Conservation (phyloP, 2,113 vertebrate genomes). For the Dromiciops gliroides region DNA sequence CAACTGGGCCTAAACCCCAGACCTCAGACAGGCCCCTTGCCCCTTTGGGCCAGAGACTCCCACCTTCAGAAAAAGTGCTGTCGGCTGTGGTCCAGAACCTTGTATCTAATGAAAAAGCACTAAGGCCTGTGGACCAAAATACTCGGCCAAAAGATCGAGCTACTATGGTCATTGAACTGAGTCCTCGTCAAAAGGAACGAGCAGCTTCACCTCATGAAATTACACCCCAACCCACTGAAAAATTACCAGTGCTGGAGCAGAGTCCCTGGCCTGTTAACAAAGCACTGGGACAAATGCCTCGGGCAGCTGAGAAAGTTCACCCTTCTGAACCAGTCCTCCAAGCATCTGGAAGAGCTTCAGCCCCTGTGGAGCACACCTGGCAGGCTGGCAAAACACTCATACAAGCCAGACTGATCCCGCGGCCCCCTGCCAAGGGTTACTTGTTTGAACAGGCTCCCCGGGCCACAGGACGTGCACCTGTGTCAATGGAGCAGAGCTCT, state of each 20-base stretch:
- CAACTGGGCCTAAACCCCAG: slow-evolving; percentile 81
- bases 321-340: slow-evolving; percentile 77
- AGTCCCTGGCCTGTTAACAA: slow-evolving; percentile 81
- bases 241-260: slow-evolving; percentile 82
- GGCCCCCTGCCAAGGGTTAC: slow-evolving; percentile 75
- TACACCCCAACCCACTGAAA: slow-evolving; percentile 82
- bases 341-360: slow-evolving; percentile 75
- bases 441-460: slow-evolving; percentile 83
- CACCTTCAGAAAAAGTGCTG: slow-evolving; percentile 83
- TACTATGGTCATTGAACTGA: slow-evolving; percentile 75
- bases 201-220: slow-evolving; percentile 82
- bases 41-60: slow-evolving; percentile 77
- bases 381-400: slow-evolving; percentile 82
- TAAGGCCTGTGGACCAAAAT: slow-evolving; percentile 86
- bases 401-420: slow-evolving; percentile 80
- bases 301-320: slow-evolving; percentile 81
- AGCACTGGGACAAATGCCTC: slow-evolving; percentile 82
- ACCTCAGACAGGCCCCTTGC: slow-evolving; percentile 79
- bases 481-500: slow-evolving; percentile 76
- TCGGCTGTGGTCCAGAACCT: slow-evolving; percentile 79
- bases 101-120: slow-evolving; percentile 82
- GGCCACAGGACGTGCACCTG: slow-evolving; percentile 82
- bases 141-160: slow-evolving; percentile 84
- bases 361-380: slow-evolving; percentile 78
- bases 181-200: slow-evolving; percentile 85